phyloP scores from a whole-genome alignment of 2,797 vertebrate species.

The Sebastes minor region DNA sequence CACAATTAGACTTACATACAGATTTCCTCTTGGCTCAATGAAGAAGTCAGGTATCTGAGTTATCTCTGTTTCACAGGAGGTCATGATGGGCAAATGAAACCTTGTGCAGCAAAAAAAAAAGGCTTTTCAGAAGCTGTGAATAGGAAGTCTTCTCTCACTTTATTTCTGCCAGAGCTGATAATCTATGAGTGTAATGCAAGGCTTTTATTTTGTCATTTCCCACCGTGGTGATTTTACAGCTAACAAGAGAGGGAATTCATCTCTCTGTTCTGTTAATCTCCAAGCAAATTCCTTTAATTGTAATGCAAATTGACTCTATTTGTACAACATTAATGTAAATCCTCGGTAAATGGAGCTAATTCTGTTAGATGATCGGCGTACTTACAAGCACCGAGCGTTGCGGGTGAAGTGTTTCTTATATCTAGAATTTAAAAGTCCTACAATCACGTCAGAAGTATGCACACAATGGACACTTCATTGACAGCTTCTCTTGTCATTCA shows the following conservation, averaged over 20 bases:
- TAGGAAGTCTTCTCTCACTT: neutral
- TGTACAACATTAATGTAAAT: constrained; percentile 22
- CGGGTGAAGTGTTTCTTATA: neutral
- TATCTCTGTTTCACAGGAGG: constrained; percentile 1
- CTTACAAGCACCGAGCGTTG: neutral
- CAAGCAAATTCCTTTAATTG: constrained; percentile 27
- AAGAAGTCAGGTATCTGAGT: constrained; percentile 17
- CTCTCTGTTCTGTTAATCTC: constrained; percentile 27
- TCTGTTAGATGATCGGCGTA: constrained; percentile 13
- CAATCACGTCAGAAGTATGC: neutral
- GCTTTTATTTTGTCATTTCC: constrained; percentile 15
- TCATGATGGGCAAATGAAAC: neutral
- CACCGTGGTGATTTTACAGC: neutral
- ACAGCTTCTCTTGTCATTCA: neutral
- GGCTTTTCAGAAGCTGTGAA: neutral
- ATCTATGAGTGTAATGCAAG: constrained; percentile 8
- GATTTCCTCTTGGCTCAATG: constrained; percentile 17
- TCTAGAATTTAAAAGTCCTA: neutral
- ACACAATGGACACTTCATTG: neutral
- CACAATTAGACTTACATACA: constrained; percentile 6
- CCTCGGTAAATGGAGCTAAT: constrained; percentile 25
- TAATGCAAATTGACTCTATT: constrained; percentile 41
- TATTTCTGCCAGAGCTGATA: constrained; percentile 1
- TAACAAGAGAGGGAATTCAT: constrained; percentile 9
- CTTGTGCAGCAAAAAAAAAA: neutral